A percentile compares a stretch with the other conserved stretches of the same genome.
Conservation (phyloP, 1,140 invertebrate genomes). For the Phocides pigmalion region DNA sequence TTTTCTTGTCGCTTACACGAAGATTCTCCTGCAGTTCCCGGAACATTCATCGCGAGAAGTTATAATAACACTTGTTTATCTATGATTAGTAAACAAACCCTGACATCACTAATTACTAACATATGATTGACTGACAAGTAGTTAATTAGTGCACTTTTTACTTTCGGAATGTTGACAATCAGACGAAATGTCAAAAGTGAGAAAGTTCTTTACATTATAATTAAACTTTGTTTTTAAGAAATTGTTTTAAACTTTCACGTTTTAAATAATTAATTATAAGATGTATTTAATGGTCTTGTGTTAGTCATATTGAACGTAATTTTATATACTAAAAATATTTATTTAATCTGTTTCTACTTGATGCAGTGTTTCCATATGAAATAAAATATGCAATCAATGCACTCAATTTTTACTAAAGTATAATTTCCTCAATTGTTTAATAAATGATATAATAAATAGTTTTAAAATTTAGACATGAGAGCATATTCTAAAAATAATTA, state of each 20-base stretch:
- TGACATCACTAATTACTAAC: conserved; percentile 79
- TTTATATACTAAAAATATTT: no score
- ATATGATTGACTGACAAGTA: conserved; percentile 80
- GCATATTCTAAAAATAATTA: no score
- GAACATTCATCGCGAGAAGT: conserved; percentile 64
- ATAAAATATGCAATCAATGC: no score
- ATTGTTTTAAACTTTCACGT: not conserved
- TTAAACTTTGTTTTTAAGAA: not conserved
- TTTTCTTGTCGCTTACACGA: conserved; percentile 80
- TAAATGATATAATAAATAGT: no score
- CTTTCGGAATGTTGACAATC: conserved; percentile 27
- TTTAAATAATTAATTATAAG: not conserved
- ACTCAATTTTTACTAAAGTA: no score
- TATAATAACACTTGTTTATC: conserved; percentile 46
- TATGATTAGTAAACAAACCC: conserved; percentile 80
- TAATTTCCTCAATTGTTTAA: no score
- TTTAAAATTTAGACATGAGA: no score
- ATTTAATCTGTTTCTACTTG: no score
- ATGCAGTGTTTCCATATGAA: no score
- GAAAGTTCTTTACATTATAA: conserved; percentile 2
- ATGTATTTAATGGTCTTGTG: not conserved
- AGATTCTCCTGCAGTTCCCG: conserved; percentile 65
- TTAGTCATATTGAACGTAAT: no score
- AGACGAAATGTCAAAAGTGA: conserved; percentile 21
- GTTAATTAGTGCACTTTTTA: conserved; percentile 61